These are phyloP conservation scores for Phalera bucephala DNA, from an alignment of 2,888 invertebrate genomes.

Conservation along the genomic window DNA sequence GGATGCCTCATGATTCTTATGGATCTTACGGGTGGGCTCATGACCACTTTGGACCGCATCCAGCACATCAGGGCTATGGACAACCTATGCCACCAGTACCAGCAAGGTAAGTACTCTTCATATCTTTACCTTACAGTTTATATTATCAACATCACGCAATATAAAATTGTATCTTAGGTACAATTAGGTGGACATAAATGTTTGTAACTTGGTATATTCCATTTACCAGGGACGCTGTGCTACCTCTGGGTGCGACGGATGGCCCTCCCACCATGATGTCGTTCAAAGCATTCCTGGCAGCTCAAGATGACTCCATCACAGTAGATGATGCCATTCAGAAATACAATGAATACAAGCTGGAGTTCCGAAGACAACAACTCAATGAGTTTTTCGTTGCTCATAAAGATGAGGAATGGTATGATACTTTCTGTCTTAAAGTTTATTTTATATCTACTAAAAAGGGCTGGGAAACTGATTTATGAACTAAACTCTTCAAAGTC, in stretches of 20 bases:
- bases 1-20: conserved; percentile 77
- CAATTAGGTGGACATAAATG: too few relatives aligned
- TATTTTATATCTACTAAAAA: background rate
- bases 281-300: conserved; percentile 97
- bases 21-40: conserved; percentile 82
- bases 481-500: background rate
- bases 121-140: too few relatives aligned
- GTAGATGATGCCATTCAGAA: conserved; percentile 98
- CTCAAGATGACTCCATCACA: conserved; percentile 98
- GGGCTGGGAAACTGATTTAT: background rate
- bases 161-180: too few relatives aligned
- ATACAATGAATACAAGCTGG: conserved; percentile 99
- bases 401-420: conserved; percentile 99
- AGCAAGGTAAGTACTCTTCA: conserved; percentile 69
- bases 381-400: conserved; percentile 99
- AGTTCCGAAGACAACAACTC: conserved; percentile 97
- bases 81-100: conserved; percentile 81
- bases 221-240: conserved; percentile 74
- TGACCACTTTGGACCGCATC: conserved; percentile 82
- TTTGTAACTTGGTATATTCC: conserved; percentile 3
- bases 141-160: too few relatives aligned
- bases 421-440: conserved; percentile 20
- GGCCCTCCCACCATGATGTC: conserved; percentile 98
- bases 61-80: conserved; percentile 84
- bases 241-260: conserved; percentile 75